A percentile compares a stretch with the other conserved stretches of the same genome.
Evolutionary conservation across 2,888 invertebrate genomes (phyloP).

Genomic region (Epinotia ramella): DNA sequence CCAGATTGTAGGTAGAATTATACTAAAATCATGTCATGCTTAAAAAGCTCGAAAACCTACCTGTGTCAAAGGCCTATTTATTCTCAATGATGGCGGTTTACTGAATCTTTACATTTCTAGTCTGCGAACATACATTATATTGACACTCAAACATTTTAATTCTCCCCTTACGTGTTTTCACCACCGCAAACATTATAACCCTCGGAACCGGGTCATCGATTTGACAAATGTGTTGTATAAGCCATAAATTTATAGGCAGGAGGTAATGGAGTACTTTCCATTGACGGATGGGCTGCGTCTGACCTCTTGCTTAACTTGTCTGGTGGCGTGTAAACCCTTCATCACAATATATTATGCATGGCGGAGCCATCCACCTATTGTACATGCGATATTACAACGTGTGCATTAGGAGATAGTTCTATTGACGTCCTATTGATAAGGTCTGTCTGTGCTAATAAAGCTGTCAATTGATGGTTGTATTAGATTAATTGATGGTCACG

Average conservation of each 20-base stretch:
- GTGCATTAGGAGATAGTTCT: slow-evolving; percentile 11
- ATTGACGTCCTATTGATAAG: slow-evolving; percentile 29
- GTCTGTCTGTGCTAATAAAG: neutral
- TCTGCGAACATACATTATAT: neutral
- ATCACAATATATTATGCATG: slow-evolving; percentile 49
- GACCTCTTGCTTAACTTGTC: slow-evolving; percentile 57
- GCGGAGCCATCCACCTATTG: slow-evolving; percentile 31
- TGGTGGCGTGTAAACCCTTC: slow-evolving; percentile 50
- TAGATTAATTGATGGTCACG: neutral
- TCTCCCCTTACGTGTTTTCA: slow-evolving; percentile 32
- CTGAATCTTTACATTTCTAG: neutral
- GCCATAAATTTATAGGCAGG: slow-evolving; percentile 56
- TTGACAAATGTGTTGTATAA: slow-evolving; percentile 57
- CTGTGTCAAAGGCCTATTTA: neutral
- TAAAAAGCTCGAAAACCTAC: neutral
- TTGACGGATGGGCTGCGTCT: slow-evolving; percentile 60
- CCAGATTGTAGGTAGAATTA: no score
- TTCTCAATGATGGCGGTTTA: neutral
- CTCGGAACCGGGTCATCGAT: slow-evolving; percentile 52
- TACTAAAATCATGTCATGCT: no score
- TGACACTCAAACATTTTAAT: slow-evolving; percentile 23
- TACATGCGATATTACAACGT: slow-evolving; percentile 13
- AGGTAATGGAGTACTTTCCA: slow-evolving; percentile 58
- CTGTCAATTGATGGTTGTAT: slow-evolving; percentile 5
- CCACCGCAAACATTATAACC: slow-evolving; percentile 33